Evolutionary conservation across 2,113 vertebrate genomes (phyloP).

Genomic region (Chloropsis cyanopogon): DNA sequence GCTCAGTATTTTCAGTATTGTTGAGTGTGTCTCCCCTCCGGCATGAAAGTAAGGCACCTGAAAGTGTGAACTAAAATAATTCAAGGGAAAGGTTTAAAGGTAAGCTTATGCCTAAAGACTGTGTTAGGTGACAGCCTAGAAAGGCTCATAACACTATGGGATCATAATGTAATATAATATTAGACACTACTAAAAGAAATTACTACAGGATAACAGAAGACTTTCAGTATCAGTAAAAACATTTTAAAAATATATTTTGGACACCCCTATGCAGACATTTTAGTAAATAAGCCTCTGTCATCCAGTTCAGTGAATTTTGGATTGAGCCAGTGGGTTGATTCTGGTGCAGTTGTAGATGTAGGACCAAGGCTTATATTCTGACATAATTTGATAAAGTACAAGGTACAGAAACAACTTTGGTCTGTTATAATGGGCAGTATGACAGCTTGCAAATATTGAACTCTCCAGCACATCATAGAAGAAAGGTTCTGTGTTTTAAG

Average conservation of each 20-base stretch:
- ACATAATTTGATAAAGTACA: neutral
- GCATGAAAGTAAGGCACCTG: neutral
- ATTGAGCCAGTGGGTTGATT: neutral
- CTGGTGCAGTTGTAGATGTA: neutral
- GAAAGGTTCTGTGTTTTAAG: slow-evolving; percentile 1
- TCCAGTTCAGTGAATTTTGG: neutral
- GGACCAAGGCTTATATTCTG: neutral
- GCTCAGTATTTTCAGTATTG: neutral
- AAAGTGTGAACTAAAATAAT: neutral
- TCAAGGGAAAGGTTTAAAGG: neutral
- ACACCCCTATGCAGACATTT: neutral
- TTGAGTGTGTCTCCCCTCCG: neutral
- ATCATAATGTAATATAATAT: neutral
- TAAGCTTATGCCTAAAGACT: neutral
- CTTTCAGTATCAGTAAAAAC: neutral
- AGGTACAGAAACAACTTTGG: neutral
- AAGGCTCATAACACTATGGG: neutral
- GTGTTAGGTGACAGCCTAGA: neutral
- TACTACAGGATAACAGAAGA: neutral
- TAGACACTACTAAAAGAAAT: neutral
- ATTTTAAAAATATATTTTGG: neutral
- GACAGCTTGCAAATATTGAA: slow-evolving; percentile 1
- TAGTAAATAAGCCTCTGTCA: neutral
- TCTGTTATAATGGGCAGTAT: neutral
- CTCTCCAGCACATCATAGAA: neutral